Percentiles rank a stretch among this genome's conserved stretches.
Evolutionary conservation across 1,140 invertebrate genomes (phyloP).

Genomic region (Armadillidium nasatum): DNA sequence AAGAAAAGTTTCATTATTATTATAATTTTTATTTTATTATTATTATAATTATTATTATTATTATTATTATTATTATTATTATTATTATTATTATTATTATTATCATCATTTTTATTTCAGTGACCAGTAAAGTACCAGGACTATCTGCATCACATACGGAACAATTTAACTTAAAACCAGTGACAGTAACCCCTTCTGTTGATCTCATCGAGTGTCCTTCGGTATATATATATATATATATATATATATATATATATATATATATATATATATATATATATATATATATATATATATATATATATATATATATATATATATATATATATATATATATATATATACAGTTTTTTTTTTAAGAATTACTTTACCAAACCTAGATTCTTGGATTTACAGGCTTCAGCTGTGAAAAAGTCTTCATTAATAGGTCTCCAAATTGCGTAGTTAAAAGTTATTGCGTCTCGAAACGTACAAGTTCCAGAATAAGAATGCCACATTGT

Average conservation of each 20-base stretch:
- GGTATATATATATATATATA: not conserved
- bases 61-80: no score
- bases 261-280: conserved; percentile 13
- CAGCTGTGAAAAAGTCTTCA: no score
- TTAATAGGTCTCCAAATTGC: no score
- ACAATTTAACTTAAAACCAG: not conserved
- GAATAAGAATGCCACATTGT: no score
- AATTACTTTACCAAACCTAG: no score
- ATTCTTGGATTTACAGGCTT: no score
- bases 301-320: conserved; percentile 13
- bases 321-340: not conserved
- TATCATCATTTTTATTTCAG: not conserved
- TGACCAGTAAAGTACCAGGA: not conserved
- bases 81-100: no score
- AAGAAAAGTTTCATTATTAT: no score
- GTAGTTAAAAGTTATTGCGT: no score
- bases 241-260: conserved; percentile 13
- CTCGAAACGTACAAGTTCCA: no score
- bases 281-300: not conserved
- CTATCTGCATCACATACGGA: not conserved
- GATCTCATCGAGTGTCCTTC: not conserved
- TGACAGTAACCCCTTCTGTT: not conserved
- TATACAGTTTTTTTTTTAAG: no score
- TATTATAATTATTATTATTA: not conserved
- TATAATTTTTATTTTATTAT: not conserved